phyloP scores from a whole-genome alignment of 2,888 invertebrate species.

The Stratiomys singularior region DNA sequence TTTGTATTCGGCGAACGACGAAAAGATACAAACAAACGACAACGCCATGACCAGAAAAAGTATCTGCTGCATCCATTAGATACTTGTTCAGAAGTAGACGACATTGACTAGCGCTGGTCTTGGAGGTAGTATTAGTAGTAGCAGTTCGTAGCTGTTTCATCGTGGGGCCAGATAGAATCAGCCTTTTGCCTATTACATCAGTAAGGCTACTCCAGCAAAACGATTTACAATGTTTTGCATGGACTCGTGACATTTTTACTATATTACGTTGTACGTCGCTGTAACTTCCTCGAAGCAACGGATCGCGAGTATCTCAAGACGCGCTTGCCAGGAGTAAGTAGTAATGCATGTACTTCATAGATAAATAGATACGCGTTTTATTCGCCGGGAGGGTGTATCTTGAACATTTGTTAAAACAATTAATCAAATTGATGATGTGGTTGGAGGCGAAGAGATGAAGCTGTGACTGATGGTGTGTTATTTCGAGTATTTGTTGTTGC shows the following conservation, averaged over 20 bases:
- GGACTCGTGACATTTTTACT: constrained; percentile 39
- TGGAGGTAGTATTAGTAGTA: neutral
- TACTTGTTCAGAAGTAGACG: no score
- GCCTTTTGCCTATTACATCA: constrained; percentile 28
- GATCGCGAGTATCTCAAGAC: neutral
- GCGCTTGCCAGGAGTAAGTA: neutral
- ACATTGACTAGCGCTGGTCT: neutral
- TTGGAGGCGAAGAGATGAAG: neutral
- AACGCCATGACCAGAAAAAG: constrained; percentile 21
- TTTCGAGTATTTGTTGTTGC: no score
- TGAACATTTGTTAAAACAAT: constrained; percentile 1
- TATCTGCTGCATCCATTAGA: neutral
- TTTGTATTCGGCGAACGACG: constrained; percentile 23
- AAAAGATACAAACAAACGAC: neutral
- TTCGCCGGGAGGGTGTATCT: neutral
- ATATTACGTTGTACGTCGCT: constrained; percentile 6
- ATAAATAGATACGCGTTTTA: neutral
- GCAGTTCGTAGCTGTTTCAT: constrained; percentile 5
- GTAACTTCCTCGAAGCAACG: neutral
- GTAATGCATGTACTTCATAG: no score
- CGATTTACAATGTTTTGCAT: constrained; percentile 41
- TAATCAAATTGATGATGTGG: constrained; percentile 2
- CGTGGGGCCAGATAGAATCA: constrained; percentile 4
- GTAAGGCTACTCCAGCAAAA: constrained; percentile 9
- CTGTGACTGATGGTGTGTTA: neutral